These are phyloP conservation scores for Scaptomyza hsui DNA, from an alignment of 1,140 invertebrate species.

Conservation along the genomic window DNA sequence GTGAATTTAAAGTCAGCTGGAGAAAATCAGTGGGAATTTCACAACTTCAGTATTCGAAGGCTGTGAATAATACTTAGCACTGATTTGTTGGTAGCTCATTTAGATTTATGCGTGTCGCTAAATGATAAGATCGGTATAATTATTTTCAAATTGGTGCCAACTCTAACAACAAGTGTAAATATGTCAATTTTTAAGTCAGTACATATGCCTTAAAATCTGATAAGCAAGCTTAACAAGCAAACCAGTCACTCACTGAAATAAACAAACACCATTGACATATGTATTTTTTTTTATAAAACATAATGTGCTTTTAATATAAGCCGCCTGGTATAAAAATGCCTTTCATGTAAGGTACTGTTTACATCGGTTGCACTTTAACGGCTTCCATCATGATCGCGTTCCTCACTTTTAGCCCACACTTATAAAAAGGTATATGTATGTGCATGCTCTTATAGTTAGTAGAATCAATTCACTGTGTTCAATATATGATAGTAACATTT, in stretches of 20 bases:
- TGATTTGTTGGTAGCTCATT: slow-evolving; percentile 15
- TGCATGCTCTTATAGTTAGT: no score
- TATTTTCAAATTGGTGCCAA: slow-evolving; percentile 48
- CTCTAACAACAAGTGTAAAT: slow-evolving; percentile 31
- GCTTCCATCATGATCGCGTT: slow-evolving; percentile 51
- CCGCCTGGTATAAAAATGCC: not conserved
- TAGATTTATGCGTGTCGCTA: slow-evolving; percentile 26
- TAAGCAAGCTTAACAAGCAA: not conserved
- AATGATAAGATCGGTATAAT: slow-evolving; percentile 46
- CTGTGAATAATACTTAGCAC: not conserved
- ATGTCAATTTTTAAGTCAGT: slow-evolving; percentile 11
- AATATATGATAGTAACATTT: no score
- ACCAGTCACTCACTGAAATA: no score
- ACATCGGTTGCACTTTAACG: slow-evolving; percentile 52
- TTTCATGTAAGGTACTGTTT: not conserved
- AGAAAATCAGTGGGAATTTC: no score
- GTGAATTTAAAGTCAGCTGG: not conserved
- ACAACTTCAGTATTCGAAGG: no score
- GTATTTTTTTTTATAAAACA: no score
- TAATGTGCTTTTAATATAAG: no score
- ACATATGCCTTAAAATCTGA: not conserved
- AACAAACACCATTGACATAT: no score
- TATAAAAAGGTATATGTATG: not conserved
- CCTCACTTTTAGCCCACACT: slow-evolving; percentile 19
- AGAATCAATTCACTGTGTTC: not conserved